Conservation (phyloP, 2,113 vertebrate species). For the Myanophis thanlyinensis region DNA sequence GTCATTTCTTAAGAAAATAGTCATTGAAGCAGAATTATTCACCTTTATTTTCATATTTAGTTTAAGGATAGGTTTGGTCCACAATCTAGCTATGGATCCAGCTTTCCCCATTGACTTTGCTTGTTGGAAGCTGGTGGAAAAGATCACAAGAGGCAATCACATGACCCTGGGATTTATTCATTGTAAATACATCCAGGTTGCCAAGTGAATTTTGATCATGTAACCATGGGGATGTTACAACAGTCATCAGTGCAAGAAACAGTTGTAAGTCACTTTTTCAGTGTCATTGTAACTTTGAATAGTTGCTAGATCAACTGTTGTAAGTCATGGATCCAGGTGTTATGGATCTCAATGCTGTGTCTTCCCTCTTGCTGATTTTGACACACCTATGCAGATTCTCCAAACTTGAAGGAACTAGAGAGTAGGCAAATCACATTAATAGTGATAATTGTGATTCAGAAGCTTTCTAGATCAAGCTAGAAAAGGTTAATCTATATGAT, state of each 20-base stretch:
- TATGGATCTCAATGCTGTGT: neutral
- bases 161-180: neutral
- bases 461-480: neutral
- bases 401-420: neutral
- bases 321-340: neutral
- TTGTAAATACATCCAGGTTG: neutral
- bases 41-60: neutral
- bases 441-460: neutral
- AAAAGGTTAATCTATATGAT: neutral
- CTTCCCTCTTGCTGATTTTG: neutral
- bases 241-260: neutral
- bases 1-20: neutral
- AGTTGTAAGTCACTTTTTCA: neutral
- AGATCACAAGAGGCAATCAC: neutral
- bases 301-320: neutral
- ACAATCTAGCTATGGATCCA: neutral
- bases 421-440: neutral
- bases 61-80: neutral
- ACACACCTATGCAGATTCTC: neutral
- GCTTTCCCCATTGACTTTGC: neutral
- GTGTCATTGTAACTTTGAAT: neutral
- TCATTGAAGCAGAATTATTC: neutral
- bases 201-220: neutral
- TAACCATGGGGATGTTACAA: neutral
- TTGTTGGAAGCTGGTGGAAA: neutral